Percentiles rank a stretch among this genome's conserved stretches.
These are phyloP conservation scores for Epinotia nisella DNA, from an alignment of 2,888 invertebrate species.

Conservation along the genomic window DNA sequence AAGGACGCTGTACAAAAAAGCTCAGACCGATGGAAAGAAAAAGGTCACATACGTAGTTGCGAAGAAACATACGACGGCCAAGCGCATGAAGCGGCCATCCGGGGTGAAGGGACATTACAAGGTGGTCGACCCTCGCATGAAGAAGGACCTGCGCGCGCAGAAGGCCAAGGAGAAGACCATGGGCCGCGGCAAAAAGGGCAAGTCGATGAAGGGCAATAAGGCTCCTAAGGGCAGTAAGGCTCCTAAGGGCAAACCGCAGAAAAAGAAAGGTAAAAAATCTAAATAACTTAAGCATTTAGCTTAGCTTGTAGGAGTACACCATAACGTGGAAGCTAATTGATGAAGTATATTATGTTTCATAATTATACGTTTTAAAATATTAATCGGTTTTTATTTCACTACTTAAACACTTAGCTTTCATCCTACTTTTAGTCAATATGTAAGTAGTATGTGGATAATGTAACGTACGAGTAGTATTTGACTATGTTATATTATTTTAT, in stretches of 20 bases:
- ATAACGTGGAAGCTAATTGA: constrained; percentile 25
- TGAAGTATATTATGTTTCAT: constrained; percentile 33
- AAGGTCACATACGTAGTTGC: constrained; percentile 97
- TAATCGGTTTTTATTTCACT: constrained; percentile 7
- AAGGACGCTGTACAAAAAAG: constrained; percentile 96
- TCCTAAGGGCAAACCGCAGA: constrained; percentile 50
- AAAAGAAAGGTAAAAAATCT: constrained; percentile 69
- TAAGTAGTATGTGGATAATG: not conserved
- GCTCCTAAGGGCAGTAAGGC: constrained; percentile 48
- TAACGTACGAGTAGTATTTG: constrained; percentile 2
- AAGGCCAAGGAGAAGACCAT: constrained; percentile 86
- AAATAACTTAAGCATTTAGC: constrained; percentile 53
- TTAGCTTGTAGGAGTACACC: not conserved
- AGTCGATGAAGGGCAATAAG: constrained; percentile 52
- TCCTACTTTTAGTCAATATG: not conserved
- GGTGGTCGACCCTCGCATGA: constrained; percentile 98
- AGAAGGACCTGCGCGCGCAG: constrained; percentile 93
- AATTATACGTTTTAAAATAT: constrained; percentile 23
- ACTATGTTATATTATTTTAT: not conserved
- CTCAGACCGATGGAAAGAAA: constrained; percentile 92
- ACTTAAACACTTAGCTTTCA: constrained; percentile 24
- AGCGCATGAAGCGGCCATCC: constrained; percentile 90
- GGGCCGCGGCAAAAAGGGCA: constrained; percentile 75
- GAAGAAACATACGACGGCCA: constrained; percentile 92
- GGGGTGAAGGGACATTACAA: constrained; percentile 97